Evolutionary conservation across 2,797 vertebrate genomes (phyloP).

Genomic region (Ctenopoma kingsleyae): DNA sequence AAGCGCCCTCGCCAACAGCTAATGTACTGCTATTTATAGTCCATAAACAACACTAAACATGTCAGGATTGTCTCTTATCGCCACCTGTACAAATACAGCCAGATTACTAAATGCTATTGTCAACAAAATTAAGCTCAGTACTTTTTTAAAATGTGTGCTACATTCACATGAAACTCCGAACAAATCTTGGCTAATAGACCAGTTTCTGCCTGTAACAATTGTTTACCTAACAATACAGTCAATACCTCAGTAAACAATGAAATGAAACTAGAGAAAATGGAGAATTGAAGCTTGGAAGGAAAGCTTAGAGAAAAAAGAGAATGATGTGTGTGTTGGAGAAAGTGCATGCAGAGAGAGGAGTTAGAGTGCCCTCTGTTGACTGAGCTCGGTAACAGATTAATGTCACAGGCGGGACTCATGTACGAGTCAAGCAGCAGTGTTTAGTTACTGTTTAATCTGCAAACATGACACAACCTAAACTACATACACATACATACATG

Average conservation of each 20-base stretch:
- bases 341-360: constrained; percentile 44
- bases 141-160: constrained; percentile 13
- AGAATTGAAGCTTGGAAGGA: constrained; percentile 33
- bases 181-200: constrained; percentile 3
- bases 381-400: constrained; percentile 15
- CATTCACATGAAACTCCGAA: constrained; percentile 7
- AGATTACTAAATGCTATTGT: constrained; percentile 34
- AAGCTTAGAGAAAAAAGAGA: constrained; percentile 29
- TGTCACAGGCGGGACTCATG: not conserved
- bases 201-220: constrained; percentile 7
- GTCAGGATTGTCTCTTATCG: constrained; percentile 45
- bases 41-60: constrained; percentile 47
- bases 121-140: constrained; percentile 28
- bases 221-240: constrained; percentile 29
- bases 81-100: constrained; percentile 56
- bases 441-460: constrained; percentile 40
- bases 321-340: constrained; percentile 10
- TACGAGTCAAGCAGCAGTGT: constrained; percentile 8
- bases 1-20: constrained; percentile 52
- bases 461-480: constrained; percentile 2
- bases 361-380: constrained; percentile 79
- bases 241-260: constrained; percentile 42
- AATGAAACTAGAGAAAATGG: constrained; percentile 43
- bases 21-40: constrained; percentile 74
- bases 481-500: not conserved